Evolutionary conservation across 2,797 vertebrate species (phyloP).

Genomic region (Microchirus variegatus): DNA sequence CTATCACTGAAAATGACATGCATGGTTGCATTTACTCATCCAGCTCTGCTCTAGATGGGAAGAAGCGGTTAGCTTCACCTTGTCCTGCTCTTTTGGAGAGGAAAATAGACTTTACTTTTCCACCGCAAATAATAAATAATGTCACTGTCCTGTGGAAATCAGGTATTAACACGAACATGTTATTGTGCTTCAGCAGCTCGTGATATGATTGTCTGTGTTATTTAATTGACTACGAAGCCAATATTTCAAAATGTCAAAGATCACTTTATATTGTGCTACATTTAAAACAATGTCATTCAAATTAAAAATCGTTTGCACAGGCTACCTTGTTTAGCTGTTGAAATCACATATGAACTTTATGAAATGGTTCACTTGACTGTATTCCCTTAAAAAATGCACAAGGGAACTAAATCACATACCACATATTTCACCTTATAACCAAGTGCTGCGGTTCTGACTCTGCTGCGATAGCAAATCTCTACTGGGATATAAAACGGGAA

Average conservation of each 20-base stretch:
- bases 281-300: neutral
- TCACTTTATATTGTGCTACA: neutral
- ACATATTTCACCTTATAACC: slow-evolving; percentile 28
- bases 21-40: slow-evolving; percentile 44
- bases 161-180: slow-evolving; percentile 1
- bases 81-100: too few relatives aligned
- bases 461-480: slow-evolving; percentile 4
- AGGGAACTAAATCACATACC: slow-evolving; percentile 30
- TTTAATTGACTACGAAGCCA: neutral
- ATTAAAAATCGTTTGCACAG: neutral
- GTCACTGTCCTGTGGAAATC: slow-evolving; percentile 6
- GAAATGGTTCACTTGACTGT: slow-evolving; percentile 28
- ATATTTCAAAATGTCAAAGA: slow-evolving; percentile 12
- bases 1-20: slow-evolving; percentile 30
- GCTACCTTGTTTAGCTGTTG: neutral
- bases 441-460: neutral
- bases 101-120: slow-evolving; percentile 1
- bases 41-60: slow-evolving; percentile 22
- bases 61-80: slow-evolving; percentile 24
- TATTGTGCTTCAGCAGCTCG: neutral
- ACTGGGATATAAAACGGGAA: slow-evolving; percentile 1
- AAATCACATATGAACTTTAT: neutral
- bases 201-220: neutral
- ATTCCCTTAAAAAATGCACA: slow-evolving; percentile 22
- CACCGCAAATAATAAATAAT: slow-evolving; percentile 3